Conservation (phyloP, 2,888 invertebrate species). For the Lasioglossum figueresi region DNA sequence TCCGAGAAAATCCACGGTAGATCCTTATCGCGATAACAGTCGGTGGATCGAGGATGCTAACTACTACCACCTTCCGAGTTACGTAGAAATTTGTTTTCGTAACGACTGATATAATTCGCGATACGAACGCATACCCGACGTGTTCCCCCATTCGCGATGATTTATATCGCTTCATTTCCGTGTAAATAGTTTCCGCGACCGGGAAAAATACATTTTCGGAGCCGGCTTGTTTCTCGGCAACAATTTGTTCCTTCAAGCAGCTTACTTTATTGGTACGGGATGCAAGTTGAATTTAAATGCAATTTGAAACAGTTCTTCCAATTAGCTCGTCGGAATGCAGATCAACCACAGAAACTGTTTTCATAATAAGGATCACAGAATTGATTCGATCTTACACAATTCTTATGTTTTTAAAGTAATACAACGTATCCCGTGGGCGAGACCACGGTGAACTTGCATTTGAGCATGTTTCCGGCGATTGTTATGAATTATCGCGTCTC, state of each 20-base stretch:
- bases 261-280: not conserved
- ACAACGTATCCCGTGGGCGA: not conserved
- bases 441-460: constrained; percentile 32
- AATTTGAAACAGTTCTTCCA: not conserved
- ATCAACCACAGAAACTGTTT: not conserved
- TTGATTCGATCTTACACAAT: not conserved
- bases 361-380: not conserved
- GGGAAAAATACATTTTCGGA: not conserved
- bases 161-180: not conserved
- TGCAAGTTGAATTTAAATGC: not conserved
- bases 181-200: constrained; percentile 18
- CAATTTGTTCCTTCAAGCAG: not conserved
- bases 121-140: constrained; percentile 8
- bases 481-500: constrained; percentile 20
- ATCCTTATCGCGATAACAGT: constrained; percentile 29
- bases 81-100: constrained; percentile 34
- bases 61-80: not conserved
- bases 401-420: not conserved
- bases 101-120: constrained; percentile 27
- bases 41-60: constrained; percentile 19
- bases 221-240: not conserved
- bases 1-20: constrained; percentile 21
- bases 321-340: not conserved
- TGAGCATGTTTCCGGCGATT: constrained; percentile 42
- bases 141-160: not conserved